Evolutionary conservation across 2,888 invertebrate species (phyloP).

Genomic region (Cephus sareptanus): DNA sequence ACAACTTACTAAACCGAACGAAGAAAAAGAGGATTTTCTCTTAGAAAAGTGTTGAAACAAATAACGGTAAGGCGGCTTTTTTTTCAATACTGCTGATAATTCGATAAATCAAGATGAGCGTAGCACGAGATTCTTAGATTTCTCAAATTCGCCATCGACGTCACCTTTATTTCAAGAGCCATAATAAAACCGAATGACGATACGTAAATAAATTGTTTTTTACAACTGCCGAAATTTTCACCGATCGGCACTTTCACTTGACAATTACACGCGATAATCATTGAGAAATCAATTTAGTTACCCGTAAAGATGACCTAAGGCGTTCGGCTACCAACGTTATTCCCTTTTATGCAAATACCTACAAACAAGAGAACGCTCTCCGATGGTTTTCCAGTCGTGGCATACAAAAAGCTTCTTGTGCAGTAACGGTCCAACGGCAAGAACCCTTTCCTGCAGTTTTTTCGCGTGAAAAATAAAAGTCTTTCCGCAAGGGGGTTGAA

Average conservation of each 20-base stretch:
- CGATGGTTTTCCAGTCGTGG: constrained; percentile 25
- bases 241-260: not conserved
- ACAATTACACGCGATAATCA: not conserved
- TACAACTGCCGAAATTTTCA: not conserved
- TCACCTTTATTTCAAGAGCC: not conserved
- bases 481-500: constrained; percentile 16
- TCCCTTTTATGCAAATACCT: constrained; percentile 21
- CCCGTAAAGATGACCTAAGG: not conserved
- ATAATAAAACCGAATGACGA: not conserved
- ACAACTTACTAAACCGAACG: not conserved
- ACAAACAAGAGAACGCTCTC: constrained; percentile 22
- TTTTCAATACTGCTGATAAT: not conserved
- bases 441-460: constrained; percentile 47
- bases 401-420: constrained; percentile 47
- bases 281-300: not conserved
- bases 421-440: constrained; percentile 52
- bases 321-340: constrained; percentile 13
- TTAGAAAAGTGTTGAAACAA: not conserved
- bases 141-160: not conserved
- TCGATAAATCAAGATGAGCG: not conserved
- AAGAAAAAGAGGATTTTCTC: not conserved
- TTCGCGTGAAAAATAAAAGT: constrained; percentile 51
- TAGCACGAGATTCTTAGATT: not conserved
- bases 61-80: not conserved
- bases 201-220: not conserved